phyloP scores from a whole-genome alignment of 2,888 invertebrate genomes.

The Adela reaumurella region DNA sequence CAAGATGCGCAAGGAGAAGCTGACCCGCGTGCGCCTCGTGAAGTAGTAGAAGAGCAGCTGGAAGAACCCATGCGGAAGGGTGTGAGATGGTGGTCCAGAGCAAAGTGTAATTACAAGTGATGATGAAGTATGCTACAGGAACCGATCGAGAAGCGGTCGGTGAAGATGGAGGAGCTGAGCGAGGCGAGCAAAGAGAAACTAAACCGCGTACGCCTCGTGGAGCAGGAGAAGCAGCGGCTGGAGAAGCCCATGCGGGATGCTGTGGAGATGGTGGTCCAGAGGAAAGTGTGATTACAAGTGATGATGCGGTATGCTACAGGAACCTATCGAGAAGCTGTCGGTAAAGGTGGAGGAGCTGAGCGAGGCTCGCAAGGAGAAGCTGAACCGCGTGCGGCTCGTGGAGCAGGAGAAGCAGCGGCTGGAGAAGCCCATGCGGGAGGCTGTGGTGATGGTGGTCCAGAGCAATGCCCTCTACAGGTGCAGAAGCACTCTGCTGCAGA shows the following conservation, averaged over 20 bases:
- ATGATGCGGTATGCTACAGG: too few relatives aligned
- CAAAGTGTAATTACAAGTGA: too few relatives aligned
- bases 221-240: conserved; percentile 72
- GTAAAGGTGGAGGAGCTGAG: conserved; percentile 69
- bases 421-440: conserved; percentile 74
- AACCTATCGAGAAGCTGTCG: conserved; percentile 72
- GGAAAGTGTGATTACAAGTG: too few relatives aligned
- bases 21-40: conserved; percentile 79
- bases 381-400: conserved; percentile 79
- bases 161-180: conserved; percentile 68
- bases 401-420: conserved; percentile 74
- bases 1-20: too few relatives aligned
- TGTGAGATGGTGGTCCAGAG: too few relatives aligned
- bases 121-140: too few relatives aligned
- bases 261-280: conserved; percentile 69
- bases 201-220: conserved; percentile 78
- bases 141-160: conserved; percentile 71
- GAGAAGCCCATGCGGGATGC: conserved; percentile 77
- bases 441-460: conserved; percentile 69
- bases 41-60: conserved; percentile 72
- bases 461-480: conserved; percentile 73
- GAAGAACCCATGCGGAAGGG: too few relatives aligned
- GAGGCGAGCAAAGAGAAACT: conserved; percentile 78
- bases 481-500: conserved; percentile 70
- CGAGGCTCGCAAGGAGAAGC: conserved; percentile 73